Conservation (phyloP, 2,888 invertebrate genomes). For the Chironomus riparius region DNA sequence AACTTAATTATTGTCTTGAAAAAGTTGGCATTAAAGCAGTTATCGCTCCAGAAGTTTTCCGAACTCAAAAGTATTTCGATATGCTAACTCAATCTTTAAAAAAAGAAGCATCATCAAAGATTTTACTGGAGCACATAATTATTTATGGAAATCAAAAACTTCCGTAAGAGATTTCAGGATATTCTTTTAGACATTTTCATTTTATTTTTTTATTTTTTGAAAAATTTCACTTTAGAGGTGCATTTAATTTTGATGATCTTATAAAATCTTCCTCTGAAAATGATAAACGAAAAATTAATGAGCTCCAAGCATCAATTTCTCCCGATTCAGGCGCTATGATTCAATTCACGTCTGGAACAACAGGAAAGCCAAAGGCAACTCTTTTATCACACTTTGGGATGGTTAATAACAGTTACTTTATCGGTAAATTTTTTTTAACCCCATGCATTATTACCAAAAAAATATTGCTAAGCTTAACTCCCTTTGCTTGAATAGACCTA, state of each 20-base stretch:
- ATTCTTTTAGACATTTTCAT: too few species aligned
- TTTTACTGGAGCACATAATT: conserved; percentile 50
- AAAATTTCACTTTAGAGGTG: conserved; percentile 37
- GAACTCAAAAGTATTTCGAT: conserved; percentile 56
- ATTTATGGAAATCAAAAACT: conserved; percentile 45
- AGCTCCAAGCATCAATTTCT: conserved; percentile 47
- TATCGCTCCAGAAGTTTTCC: conserved; percentile 53
- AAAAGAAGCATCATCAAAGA: conserved; percentile 45
- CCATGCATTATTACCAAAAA: too few species aligned
- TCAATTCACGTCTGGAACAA: conserved; percentile 78
- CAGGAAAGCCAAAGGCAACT: conserved; percentile 66
- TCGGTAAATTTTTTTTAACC: conserved; percentile 36
- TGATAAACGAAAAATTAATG: conserved; percentile 27
- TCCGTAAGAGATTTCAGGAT: conserved; percentile 38
- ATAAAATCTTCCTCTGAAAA: conserved; percentile 35
- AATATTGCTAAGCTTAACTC: too few species aligned
- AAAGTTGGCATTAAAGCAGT: conserved; percentile 61
- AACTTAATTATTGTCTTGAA: conserved; percentile 61
- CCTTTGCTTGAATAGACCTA: too few species aligned
- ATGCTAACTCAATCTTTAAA: conserved; percentile 52
- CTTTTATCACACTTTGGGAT: conserved; percentile 60
- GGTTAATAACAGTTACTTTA: conserved; percentile 64
- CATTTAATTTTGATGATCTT: conserved; percentile 42
- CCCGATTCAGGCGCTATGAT: conserved; percentile 65
- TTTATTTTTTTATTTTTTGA: too few species aligned